These are phyloP conservation scores for Dasysyrphus albostriatus DNA, from an alignment of 2,888 invertebrate species.

Conservation along the genomic window DNA sequence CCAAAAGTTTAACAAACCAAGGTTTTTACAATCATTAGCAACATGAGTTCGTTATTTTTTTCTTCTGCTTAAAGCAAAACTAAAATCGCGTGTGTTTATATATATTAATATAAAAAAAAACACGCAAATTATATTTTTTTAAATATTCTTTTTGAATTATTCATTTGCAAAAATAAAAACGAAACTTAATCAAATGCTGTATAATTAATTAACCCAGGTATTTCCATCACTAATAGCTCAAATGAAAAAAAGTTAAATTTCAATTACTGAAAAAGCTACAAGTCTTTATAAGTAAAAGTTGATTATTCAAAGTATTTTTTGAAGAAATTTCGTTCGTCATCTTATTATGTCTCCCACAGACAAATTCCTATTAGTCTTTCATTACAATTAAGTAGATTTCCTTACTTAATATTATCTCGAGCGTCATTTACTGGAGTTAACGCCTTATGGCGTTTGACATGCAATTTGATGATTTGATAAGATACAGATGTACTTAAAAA, in stretches of 20 bases:
- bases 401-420: neutral
- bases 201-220: slow-evolving; percentile 5
- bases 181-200: slow-evolving; percentile 3
- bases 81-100: slow-evolving; percentile 12
- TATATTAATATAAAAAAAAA: slow-evolving; percentile 9
- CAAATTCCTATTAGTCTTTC: neutral
- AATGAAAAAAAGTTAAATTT: neutral
- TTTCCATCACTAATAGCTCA: neutral
- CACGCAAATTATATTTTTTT: slow-evolving; percentile 11
- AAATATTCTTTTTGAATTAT: slow-evolving; percentile 16
- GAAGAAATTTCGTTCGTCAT: neutral
- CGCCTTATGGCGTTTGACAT: neutral
- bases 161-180: slow-evolving; percentile 11
- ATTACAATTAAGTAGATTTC: neutral
- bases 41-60: neutral
- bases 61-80: neutral
- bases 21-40: slow-evolving; percentile 1
- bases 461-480: slow-evolving; percentile 3
- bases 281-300: neutral
- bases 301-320: neutral
- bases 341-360: neutral
- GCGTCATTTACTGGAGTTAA: neutral
- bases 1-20: slow-evolving; percentile 6
- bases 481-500: neutral
- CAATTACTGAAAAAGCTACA: neutral